A percentile compares a stretch with the other conserved stretches of the same genome.
Evolutionary conservation across 1,140 invertebrate species (phyloP).

Genomic region (Gryon sp.): DNA sequence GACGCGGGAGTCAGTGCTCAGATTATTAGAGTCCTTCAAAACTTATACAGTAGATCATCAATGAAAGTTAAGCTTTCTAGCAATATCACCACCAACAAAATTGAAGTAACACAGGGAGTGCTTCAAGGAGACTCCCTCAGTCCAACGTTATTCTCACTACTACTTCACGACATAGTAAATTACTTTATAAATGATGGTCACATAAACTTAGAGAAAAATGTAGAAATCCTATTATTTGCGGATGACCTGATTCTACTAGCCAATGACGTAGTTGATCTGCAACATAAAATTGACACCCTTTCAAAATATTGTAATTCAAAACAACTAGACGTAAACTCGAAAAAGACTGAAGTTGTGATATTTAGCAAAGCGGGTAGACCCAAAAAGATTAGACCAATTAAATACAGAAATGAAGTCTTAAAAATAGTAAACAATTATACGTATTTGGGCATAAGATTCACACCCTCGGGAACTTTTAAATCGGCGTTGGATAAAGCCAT

Average conservation of each 20-base stretch:
- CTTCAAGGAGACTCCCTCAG: not conserved
- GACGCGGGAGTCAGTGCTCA: constrained; percentile 22
- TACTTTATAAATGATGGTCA: not conserved
- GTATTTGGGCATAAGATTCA: no score
- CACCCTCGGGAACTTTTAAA: constrained; percentile 7
- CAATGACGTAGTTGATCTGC: no score
- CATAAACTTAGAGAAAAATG: not conserved
- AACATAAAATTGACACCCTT: not conserved
- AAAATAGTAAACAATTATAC: no score
- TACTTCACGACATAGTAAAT: not conserved
- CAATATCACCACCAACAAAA: not conserved
- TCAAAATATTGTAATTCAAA: not conserved
- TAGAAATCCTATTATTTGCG: not conserved
- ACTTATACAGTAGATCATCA: not conserved
- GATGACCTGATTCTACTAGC: no score
- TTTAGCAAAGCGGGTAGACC: not conserved
- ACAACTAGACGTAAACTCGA: not conserved
- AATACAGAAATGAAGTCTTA: not conserved
- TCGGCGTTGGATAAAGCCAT: not conserved
- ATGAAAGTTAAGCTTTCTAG: not conserved
- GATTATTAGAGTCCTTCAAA: constrained; percentile 4
- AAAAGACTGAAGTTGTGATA: not conserved
- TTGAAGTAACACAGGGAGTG: not conserved
- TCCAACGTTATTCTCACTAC: not conserved
- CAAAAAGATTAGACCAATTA: not conserved